These are phyloP conservation scores for Drosophila serrata DNA, from an alignment of 1,140 invertebrate species.

Conservation along the genomic window DNA sequence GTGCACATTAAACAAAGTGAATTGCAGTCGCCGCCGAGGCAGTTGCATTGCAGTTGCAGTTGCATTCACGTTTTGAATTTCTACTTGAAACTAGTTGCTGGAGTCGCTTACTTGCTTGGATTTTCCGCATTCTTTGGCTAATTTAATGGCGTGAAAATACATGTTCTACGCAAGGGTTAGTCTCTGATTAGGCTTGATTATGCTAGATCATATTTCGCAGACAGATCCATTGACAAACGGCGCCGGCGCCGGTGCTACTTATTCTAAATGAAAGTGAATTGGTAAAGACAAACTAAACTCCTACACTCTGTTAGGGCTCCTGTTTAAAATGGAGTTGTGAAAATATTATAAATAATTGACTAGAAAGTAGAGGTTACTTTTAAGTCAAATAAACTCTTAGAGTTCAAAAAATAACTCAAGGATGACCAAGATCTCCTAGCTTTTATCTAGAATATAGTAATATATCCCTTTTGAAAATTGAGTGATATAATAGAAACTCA, in stretches of 20 bases:
- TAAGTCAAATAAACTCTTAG: too few species aligned
- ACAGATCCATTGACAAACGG: conserved; percentile 55
- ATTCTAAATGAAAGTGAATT: conserved; percentile 48
- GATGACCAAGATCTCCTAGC: too few species aligned
- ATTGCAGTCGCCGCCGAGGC: conserved; percentile 44
- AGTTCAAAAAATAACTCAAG: too few species aligned
- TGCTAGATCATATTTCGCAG: conserved; percentile 58
- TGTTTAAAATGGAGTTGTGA: background rate
- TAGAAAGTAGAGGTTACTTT: too few species aligned
- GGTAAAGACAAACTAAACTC: background rate
- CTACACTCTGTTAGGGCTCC: background rate
- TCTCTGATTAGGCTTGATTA: conserved; percentile 73
- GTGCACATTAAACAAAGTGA: conserved; percentile 58
- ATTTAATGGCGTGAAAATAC: conserved; percentile 79
- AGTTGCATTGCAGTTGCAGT: conserved; percentile 34
- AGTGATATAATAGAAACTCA: background rate
- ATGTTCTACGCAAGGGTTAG: conserved; percentile 46
- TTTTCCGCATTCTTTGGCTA: conserved; percentile 78
- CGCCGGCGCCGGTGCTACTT: conserved; percentile 57
- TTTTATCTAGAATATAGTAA: too few species aligned
- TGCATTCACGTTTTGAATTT: conserved; percentile 56
- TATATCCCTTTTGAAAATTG: too few species aligned
- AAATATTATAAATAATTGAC: too few species aligned
- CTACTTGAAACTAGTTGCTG: conserved; percentile 65
- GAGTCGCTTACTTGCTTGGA: conserved; percentile 38